These are phyloP conservation scores for Calephelis perditalis DNA, from an alignment of 2,888 invertebrate genomes.

Conservation along the genomic window DNA sequence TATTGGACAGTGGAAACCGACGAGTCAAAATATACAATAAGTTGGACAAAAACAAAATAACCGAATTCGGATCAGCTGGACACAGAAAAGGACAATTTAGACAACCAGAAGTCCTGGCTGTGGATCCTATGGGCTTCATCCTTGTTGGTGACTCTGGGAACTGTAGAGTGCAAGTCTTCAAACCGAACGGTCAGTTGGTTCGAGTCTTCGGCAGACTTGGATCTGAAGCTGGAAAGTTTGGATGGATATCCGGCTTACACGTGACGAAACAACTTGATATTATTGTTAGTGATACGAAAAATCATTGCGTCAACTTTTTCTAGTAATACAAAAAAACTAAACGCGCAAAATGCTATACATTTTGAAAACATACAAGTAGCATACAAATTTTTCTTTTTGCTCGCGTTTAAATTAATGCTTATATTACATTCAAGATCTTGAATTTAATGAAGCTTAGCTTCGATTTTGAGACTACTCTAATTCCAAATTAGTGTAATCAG, in stretches of 20 bases:
- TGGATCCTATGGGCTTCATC: constrained; percentile 85
- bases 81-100: constrained; percentile 83
- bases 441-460: no score
- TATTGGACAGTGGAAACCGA: constrained; percentile 86
- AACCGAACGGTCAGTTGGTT: constrained; percentile 82
- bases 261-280: constrained; percentile 80
- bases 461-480: no score
- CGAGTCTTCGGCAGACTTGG: constrained; percentile 80
- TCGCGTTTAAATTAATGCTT: no score
- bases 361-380: no score
- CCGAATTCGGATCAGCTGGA: constrained; percentile 83
- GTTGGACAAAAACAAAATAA: constrained; percentile 70
- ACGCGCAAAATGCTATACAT: no score
- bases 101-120: constrained; percentile 84
- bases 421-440: no score
- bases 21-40: constrained; percentile 80
- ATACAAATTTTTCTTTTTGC: no score
- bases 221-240: constrained; percentile 71
- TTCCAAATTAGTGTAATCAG: no score
- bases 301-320: constrained; percentile 66
- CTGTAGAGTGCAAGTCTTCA: constrained; percentile 85
- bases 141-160: constrained; percentile 89
- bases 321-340: constrained; percentile 28
- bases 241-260: constrained; percentile 84
- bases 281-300: constrained; percentile 80